Percentiles rank a stretch among this genome's conserved stretches.
phyloP scores from a whole-genome alignment of 2,888 invertebrate species.

The Oscheius myriophilus region DNA sequence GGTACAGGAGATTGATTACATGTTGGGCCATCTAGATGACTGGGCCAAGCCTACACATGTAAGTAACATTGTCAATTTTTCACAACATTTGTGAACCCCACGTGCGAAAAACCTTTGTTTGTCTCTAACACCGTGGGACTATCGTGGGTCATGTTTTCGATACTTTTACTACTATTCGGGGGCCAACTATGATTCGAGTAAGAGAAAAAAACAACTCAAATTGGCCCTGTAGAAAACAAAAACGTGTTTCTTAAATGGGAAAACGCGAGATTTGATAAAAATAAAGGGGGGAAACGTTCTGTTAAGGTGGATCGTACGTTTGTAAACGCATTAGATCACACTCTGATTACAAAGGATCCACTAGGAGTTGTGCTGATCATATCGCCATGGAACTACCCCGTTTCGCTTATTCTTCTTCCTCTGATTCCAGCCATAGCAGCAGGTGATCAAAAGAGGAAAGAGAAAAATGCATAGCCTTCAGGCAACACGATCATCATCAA shows the following conservation, averaged over 20 bases:
- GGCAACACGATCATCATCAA: conserved; percentile 67
- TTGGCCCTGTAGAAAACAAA: too few species aligned
- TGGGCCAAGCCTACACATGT: conserved; percentile 50
- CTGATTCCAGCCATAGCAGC: conserved; percentile 63
- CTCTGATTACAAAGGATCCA: conserved; percentile 74
- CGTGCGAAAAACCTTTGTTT: too few species aligned
- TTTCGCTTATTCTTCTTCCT: conserved; percentile 60
- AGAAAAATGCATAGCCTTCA: conserved; percentile 73
- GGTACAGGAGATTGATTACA: conserved; percentile 56
- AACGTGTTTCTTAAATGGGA: too few species aligned
- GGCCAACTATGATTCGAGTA: too few species aligned
- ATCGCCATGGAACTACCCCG: conserved; percentile 96
- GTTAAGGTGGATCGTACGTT: conserved; percentile 32
- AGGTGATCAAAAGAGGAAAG: conserved; percentile 40
- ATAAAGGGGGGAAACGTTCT: too few species aligned
- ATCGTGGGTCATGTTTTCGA: too few species aligned
- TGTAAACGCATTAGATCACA: conserved; percentile 69
- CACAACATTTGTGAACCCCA: too few species aligned
- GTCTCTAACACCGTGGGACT: too few species aligned
- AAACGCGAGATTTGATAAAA: too few species aligned
- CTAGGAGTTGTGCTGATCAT: conserved; percentile 85
- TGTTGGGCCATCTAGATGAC: conserved; percentile 52
- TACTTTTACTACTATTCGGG: too few species aligned
- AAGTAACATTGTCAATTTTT: too few species aligned
- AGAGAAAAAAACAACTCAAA: too few species aligned